These are phyloP conservation scores for Corythornis cristatus DNA, from an alignment of 2,113 vertebrate genomes.

Conservation along the genomic window DNA sequence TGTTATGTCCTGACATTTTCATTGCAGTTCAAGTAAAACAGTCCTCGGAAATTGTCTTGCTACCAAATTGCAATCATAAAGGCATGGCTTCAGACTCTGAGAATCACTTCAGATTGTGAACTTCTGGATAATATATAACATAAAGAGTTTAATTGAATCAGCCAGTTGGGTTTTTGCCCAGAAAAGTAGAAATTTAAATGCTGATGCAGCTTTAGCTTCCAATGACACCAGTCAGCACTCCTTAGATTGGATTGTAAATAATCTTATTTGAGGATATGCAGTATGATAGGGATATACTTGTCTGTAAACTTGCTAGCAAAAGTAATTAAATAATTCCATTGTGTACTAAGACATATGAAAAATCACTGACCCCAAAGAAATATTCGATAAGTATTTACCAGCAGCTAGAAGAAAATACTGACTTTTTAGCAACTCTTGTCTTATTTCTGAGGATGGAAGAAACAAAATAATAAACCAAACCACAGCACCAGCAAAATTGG, in stretches of 20 bases:
- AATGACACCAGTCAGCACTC: conserved; percentile 83
- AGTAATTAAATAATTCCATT: conserved; percentile 84
- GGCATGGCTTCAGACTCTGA: conserved; percentile 74
- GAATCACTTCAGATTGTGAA: conserved; percentile 81
- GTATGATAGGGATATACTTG: conserved; percentile 67
- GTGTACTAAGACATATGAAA: conserved; percentile 73
- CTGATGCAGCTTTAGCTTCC: conserved; percentile 80
- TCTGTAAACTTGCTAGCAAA: conserved; percentile 80
- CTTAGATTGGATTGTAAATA: conserved; percentile 86
- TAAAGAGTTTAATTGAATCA: conserved; percentile 86
- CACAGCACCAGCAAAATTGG: background rate
- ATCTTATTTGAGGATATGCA: conserved; percentile 79
- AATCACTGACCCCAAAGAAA: conserved; percentile 59
- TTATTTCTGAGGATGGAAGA: conserved; percentile 38
- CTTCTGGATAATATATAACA: conserved; percentile 84
- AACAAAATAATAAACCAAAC: conserved; percentile 10
- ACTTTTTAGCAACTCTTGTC: conserved; percentile 47
- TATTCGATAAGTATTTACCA: conserved; percentile 63
- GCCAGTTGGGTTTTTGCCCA: conserved; percentile 84
- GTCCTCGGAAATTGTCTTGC: conserved; percentile 77
- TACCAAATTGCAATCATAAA: conserved; percentile 84
- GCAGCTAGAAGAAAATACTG: conserved; percentile 44
- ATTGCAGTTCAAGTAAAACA: conserved; percentile 78
- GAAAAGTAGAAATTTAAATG: conserved; percentile 85
- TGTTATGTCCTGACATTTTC: conserved; percentile 76